Percentiles rank a stretch among this genome's conserved stretches.
Evolutionary conservation across 2,797 vertebrate genomes (phyloP).

Genomic region (Luscinia megarhynchos): DNA sequence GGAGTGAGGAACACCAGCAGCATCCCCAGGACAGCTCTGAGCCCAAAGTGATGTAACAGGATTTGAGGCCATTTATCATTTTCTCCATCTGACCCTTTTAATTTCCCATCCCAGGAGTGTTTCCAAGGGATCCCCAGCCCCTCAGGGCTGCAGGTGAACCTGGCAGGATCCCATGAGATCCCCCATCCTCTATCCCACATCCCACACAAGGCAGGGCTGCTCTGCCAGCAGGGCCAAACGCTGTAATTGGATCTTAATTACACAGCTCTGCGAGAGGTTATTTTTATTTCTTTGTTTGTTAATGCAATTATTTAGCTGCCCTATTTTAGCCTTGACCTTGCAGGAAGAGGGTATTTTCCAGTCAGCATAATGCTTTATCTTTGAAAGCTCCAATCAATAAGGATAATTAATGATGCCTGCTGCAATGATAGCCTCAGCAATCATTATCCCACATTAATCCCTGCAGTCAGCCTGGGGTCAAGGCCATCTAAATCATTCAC

Average conservation of each 20-base stretch:
- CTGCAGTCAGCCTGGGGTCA: constrained; percentile 96
- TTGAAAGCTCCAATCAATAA: constrained; percentile 99
- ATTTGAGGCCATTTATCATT: constrained; percentile 67
- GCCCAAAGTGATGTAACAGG: constrained; percentile 78
- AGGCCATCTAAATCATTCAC: constrained; percentile 96
- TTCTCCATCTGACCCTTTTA: constrained; percentile 66
- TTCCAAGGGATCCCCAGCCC: constrained; percentile 49
- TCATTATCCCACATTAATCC: constrained; percentile 99
- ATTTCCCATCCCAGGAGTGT: constrained; percentile 67
- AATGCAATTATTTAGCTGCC: constrained; percentile 88
- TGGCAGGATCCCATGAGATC: not conserved
- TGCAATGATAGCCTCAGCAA: constrained; percentile 99
- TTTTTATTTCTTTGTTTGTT: constrained; percentile 90
- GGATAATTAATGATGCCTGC: constrained; percentile 99
- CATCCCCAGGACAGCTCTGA: constrained; percentile 76
- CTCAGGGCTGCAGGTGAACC: not conserved
- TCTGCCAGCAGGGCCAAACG: constrained; percentile 71
- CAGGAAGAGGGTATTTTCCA: constrained; percentile 94
- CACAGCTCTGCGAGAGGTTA: constrained; percentile 78
- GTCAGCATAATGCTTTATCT: constrained; percentile 99
- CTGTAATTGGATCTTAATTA: constrained; percentile 85
- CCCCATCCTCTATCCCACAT: not conserved
- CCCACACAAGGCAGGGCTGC: not conserved
- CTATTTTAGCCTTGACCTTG: constrained; percentile 98
- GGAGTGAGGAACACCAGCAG: constrained; percentile 15